Conservation (phyloP, 2,888 invertebrate genomes). For the Dioctria rufipes region DNA sequence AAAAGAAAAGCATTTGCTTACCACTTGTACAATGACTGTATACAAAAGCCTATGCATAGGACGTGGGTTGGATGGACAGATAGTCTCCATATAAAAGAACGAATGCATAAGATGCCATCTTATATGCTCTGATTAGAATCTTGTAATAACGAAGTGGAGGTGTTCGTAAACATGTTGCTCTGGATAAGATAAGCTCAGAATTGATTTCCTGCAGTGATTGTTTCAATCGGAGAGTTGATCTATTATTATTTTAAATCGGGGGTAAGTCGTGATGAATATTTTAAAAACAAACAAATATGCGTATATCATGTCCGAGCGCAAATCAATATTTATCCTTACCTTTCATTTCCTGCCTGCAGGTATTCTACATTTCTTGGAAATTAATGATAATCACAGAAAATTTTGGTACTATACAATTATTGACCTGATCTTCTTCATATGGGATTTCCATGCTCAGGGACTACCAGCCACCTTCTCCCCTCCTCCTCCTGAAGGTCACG, state of each 20-base stretch:
- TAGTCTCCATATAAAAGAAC: neutral
- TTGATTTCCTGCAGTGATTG: neutral
- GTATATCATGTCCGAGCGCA: constrained; percentile 5
- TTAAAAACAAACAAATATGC: neutral
- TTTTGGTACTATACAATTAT: too few species aligned
- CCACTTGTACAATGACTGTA: neutral
- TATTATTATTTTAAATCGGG: constrained; percentile 20
- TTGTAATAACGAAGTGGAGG: constrained; percentile 29
- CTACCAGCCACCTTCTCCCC: too few species aligned
- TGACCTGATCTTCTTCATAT: too few species aligned
- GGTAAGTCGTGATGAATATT: constrained; percentile 20
- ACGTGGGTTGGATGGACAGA: neutral
- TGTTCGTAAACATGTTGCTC: neutral
- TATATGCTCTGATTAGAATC: neutral
- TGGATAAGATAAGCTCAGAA: constrained; percentile 1
- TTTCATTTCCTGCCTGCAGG: constrained; percentile 42
- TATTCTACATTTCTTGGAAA: constrained; percentile 7
- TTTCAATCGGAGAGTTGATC: neutral
- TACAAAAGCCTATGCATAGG: neutral
- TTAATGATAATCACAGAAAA: neutral
- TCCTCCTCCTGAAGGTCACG: too few species aligned
- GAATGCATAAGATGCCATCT: constrained; percentile 21
- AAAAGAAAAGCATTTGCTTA: neutral
- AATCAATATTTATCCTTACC: constrained; percentile 14
- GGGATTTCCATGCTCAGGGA: too few species aligned